These are phyloP conservation scores for Spea multiplicata DNA, from an alignment of 2,113 vertebrate species.

Conservation along the genomic window DNA sequence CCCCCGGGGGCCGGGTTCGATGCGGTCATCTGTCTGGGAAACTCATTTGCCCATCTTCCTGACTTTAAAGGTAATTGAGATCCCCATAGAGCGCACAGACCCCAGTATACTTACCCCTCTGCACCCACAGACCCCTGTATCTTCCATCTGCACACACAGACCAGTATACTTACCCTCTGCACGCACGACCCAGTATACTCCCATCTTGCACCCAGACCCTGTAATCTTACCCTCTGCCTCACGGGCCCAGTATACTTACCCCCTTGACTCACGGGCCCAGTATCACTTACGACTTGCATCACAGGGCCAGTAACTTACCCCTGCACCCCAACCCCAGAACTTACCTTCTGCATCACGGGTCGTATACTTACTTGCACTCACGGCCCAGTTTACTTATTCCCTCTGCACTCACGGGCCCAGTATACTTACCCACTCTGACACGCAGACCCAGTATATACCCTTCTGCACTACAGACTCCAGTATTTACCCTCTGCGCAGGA, in stretches of 20 bases:
- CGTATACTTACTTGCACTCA: no score
- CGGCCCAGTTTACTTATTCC: neutral
- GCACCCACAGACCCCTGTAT: neutral
- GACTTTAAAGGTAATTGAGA: slow-evolving; percentile 86
- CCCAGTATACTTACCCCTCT: neutral
- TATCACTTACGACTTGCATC: no score
- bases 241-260: no score
- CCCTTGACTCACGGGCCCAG: no score
- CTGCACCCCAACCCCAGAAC: no score
- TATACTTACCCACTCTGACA: no score
- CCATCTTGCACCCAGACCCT: neutral
- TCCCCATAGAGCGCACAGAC: neutral
- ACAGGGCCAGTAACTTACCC: no score
- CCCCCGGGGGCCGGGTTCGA: slow-evolving; percentile 84
- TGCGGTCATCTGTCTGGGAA: slow-evolving; percentile 94
- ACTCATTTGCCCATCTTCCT: slow-evolving; percentile 96
- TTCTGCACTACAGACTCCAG: no score
- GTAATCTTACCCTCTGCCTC: no score
- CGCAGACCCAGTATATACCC: no score
- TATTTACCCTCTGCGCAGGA: no score
- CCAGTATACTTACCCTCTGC: neutral
- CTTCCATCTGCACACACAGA: neutral
- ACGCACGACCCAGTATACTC: neutral
- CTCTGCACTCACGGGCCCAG: neutral
- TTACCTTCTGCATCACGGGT: no score